Conservation (phyloP, 2,888 invertebrate species). For the Drosophila meridionalis region DNA sequence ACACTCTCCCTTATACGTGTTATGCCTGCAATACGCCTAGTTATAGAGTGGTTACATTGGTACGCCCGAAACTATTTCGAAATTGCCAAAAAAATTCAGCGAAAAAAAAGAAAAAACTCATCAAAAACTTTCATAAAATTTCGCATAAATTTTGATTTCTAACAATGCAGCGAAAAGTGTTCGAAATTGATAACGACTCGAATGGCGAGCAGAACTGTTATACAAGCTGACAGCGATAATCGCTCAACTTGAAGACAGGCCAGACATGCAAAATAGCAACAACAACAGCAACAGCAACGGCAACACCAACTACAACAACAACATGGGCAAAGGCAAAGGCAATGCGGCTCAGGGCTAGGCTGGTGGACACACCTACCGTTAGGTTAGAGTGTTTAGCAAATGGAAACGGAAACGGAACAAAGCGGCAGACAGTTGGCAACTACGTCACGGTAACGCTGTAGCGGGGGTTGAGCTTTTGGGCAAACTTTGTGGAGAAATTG, state of each 20-base stretch:
- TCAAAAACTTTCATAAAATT: conserved; percentile 65
- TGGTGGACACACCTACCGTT: conserved; percentile 66
- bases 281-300: conserved; percentile 15
- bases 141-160: conserved; percentile 60
- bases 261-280: conserved; percentile 41
- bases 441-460: conserved; percentile 39
- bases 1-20: conserved; percentile 50
- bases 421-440: conserved; percentile 64
- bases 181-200: conserved; percentile 55
- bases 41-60: conserved; percentile 27
- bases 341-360: conserved; percentile 35
- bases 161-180: conserved; percentile 44
- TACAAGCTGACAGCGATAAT: conserved; percentile 71
- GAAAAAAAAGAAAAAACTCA: conserved; percentile 20
- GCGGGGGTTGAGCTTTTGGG: conserved; percentile 42
- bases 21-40: conserved; percentile 54
- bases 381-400: conserved; percentile 50
- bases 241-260: conserved; percentile 57
- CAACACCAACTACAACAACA: conserved; percentile 20
- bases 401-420: conserved; percentile 73
- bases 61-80: conserved; percentile 59
- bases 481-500: conserved; percentile 63
- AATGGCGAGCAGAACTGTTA: conserved; percentile 50
- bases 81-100: conserved; percentile 65
- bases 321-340: conserved; percentile 6